These are phyloP conservation scores for Merops nubicus DNA, from an alignment of 2,113 vertebrate species.

Conservation along the genomic window DNA sequence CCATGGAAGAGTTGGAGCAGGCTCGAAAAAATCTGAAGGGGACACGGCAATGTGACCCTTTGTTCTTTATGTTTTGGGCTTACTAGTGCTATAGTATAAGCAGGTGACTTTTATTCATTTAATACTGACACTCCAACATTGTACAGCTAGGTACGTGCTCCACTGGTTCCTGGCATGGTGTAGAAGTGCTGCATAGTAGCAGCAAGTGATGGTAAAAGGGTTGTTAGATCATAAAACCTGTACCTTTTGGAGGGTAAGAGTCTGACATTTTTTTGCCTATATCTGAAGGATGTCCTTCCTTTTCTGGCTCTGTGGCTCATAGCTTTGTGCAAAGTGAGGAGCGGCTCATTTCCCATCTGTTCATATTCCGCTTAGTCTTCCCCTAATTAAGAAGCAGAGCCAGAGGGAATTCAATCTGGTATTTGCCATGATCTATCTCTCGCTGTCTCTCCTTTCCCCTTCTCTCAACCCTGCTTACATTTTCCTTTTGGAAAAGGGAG, in stretches of 20 bases:
- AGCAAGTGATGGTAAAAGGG: neutral
- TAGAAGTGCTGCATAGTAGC: neutral
- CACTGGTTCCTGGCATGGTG: neutral
- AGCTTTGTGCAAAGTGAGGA: slow-evolving; percentile 1
- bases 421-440: neutral
- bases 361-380: slow-evolving; percentile 26
- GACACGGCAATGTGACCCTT: neutral
- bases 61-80: neutral
- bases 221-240: neutral
- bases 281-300: neutral
- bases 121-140: fast-evolving
- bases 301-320: neutral
- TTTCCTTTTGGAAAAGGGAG: neutral
- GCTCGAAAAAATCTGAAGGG: neutral
- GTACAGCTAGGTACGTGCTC: neutral
- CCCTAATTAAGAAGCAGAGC: slow-evolving; percentile 39
- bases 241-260: neutral
- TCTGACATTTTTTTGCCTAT: neutral
- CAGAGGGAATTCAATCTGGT: slow-evolving; percentile 25
- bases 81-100: neutral
- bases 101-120: neutral
- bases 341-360: slow-evolving; percentile 43
- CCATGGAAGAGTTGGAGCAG: neutral
- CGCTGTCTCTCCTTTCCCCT: neutral
- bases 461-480: neutral